phyloP scores from a whole-genome alignment of 2,888 invertebrate species.

The Cryptus armator region DNA sequence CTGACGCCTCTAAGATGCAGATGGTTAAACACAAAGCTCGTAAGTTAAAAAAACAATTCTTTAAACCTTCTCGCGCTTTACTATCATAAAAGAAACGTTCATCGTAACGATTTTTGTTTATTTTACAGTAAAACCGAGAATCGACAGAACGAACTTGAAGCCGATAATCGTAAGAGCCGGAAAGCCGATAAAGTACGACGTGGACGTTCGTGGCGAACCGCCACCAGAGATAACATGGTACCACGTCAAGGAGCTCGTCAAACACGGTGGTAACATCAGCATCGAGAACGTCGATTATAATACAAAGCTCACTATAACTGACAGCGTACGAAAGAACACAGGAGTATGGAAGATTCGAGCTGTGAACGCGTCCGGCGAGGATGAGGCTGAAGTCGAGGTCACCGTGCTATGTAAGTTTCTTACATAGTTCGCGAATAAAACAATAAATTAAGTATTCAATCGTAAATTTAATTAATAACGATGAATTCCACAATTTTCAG shows the following conservation, averaged over 20 bases:
- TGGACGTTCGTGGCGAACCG: constrained; percentile 98
- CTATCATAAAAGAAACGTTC: constrained; percentile 1
- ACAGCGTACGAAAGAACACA: constrained; percentile 93
- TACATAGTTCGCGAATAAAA: neutral
- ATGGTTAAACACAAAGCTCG: constrained; percentile 94
- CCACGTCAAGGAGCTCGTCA: constrained; percentile 92
- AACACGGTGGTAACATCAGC: constrained; percentile 89
- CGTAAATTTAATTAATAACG: neutral
- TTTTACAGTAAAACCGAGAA: constrained; percentile 96
- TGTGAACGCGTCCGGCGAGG: constrained; percentile 95
- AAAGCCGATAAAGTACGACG: constrained; percentile 96
- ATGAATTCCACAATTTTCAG: constrained; percentile 78
- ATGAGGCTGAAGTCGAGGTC: constrained; percentile 97
- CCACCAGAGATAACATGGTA: constrained; percentile 97
- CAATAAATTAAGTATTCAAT: neutral
- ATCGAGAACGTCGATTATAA: constrained; percentile 96
- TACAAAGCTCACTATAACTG: constrained; percentile 93
- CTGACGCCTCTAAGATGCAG: constrained; percentile 95
- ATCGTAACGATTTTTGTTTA: constrained; percentile 16
- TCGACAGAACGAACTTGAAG: constrained; percentile 97
- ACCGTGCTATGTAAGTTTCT: constrained; percentile 91
- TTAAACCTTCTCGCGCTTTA: neutral
- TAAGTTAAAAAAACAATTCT: constrained; percentile 86
- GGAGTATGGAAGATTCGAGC: constrained; percentile 96
- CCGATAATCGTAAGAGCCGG: constrained; percentile 95